Base-by-base conservation (phyloP, 1,140 invertebrate species). In the Drosophila melanica region DNA sequence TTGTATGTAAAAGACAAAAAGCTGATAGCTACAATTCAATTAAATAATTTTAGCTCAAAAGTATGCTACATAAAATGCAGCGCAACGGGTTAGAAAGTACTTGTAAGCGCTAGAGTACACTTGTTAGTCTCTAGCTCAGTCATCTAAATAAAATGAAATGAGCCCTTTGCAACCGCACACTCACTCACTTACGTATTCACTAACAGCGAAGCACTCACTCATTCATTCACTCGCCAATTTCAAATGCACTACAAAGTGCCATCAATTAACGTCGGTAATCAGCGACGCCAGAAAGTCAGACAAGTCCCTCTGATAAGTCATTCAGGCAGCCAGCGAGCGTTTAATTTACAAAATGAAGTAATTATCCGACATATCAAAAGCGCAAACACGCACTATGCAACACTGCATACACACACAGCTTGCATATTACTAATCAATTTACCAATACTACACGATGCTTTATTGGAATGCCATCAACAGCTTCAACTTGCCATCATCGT, bases 281-380 rank as follows among this genome's bases (percentile, higher is more conserved):
- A 67, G 65, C 55, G 42, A 35, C 44, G 63, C 55, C 42, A 37
- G 14, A 10, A 57, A 55, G 45, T 62, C 51, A 55, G 44, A 37
- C 30, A 48, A 33, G 30, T 7, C 30, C 9, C 30, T 33, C 30
- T 33, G 20, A 20, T 45, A 66, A 51, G 65, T 73, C 55, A 75
- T 53, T 41, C 47, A 44, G 47, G 12, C 47, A 47, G 23, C 23
- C 62, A 30, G 50, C 30, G 14, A 23, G 39, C 66, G 77, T 79
- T 84, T 77, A 84, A 84, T 84, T 84, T 77, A 66, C 73, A 84
- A 73, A 84, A 84, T 79, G 68, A 84, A 84, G 76, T 79, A 80
- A 82, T 84, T 84, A 79, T 68, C 72, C 53, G 80, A 68, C 71
- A 79, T 74, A 84, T 84, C 73, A 84, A 84, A 84, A 77, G 76